Evolutionary conservation across 2,888 invertebrate species (phyloP).

Genomic region (Cheilosia grossa): DNA sequence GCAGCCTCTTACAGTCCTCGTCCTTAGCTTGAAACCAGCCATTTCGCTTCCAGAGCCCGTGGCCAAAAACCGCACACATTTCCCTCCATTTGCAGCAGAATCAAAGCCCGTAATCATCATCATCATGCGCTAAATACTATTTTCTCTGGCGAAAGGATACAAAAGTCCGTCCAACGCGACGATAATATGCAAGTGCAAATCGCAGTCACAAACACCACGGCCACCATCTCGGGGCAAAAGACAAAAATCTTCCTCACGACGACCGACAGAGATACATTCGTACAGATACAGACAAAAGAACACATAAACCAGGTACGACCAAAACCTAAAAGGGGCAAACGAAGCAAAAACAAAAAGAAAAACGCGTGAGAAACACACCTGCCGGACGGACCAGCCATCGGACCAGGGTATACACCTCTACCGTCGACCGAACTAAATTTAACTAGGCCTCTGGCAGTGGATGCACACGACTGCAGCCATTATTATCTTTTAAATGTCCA

Average conservation of each 20-base stretch:
- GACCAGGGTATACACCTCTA: not conserved
- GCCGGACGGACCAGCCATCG: slow-evolving; percentile 66
- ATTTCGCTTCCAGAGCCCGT: not conserved
- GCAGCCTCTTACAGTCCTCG: not conserved
- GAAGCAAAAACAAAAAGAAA: slow-evolving; percentile 41
- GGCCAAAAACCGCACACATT: slow-evolving; percentile 20
- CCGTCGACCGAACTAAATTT: slow-evolving; percentile 57
- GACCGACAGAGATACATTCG: slow-evolving; percentile 47
- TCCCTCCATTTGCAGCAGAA: slow-evolving; percentile 31
- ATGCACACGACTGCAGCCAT: slow-evolving; percentile 74
- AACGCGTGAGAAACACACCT: slow-evolving; percentile 75
- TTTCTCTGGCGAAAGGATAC: slow-evolving; percentile 44
- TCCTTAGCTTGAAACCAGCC: no score
- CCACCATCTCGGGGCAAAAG: slow-evolving; percentile 16
- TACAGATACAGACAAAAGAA: slow-evolving; percentile 61
- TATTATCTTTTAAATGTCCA: slow-evolving; percentile 74
- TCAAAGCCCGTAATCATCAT: slow-evolving; percentile 65
- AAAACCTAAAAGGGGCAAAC: slow-evolving; percentile 8
- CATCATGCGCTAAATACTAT: slow-evolving; percentile 62
- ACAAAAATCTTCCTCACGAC: slow-evolving; percentile 69
- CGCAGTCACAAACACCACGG: slow-evolving; percentile 39
- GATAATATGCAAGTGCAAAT: slow-evolving; percentile 57
- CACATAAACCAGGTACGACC: slow-evolving; percentile 37
- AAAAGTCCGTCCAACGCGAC: slow-evolving; percentile 33
- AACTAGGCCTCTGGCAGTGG: slow-evolving; percentile 74